A percentile compares a stretch with the other conserved stretches of the same genome.
These are phyloP conservation scores for Dendrolimus pini DNA, from an alignment of 2,888 invertebrate species.

Conservation along the genomic window DNA sequence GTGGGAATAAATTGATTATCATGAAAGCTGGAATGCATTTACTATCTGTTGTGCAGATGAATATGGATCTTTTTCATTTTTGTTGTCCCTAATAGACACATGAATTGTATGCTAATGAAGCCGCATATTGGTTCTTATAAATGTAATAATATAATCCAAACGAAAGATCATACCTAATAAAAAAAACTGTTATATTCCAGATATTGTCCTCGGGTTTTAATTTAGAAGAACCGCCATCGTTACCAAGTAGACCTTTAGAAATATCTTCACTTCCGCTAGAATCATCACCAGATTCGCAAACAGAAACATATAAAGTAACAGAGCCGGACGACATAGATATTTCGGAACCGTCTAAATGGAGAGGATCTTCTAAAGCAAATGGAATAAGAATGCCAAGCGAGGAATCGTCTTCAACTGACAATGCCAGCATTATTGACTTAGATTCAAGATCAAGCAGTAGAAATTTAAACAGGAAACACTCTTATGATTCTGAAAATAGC, in stretches of 20 bases:
- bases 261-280: conserved; percentile 64
- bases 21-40: too few relatives aligned
- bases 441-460: conserved; percentile 42
- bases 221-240: conserved; percentile 46
- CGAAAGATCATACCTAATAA: too few relatives aligned
- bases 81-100: too few relatives aligned
- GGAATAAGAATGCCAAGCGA: conserved; percentile 82
- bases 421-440: conserved; percentile 62
- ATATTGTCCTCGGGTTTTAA: conserved; percentile 65
- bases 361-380: conserved; percentile 79
- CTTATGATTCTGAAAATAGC: conserved; percentile 54
- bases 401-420: conserved; percentile 66
- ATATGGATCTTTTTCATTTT: too few relatives aligned
- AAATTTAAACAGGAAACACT: conserved; percentile 46
- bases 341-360: conserved; percentile 79
- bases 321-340: conserved; percentile 75
- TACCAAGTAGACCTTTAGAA: conserved; percentile 52
- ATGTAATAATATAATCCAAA: too few relatives aligned
- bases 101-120: too few relatives aligned
- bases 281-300: conserved; percentile 39
- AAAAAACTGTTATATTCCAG: conserved; percentile 31
- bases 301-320: conserved; percentile 61
- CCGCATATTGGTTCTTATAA: too few relatives aligned
- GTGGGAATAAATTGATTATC: too few relatives aligned
- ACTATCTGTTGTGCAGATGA: too few relatives aligned